Conservation (phyloP, 2,797 vertebrate species). For the Eremophila alpestris region DNA sequence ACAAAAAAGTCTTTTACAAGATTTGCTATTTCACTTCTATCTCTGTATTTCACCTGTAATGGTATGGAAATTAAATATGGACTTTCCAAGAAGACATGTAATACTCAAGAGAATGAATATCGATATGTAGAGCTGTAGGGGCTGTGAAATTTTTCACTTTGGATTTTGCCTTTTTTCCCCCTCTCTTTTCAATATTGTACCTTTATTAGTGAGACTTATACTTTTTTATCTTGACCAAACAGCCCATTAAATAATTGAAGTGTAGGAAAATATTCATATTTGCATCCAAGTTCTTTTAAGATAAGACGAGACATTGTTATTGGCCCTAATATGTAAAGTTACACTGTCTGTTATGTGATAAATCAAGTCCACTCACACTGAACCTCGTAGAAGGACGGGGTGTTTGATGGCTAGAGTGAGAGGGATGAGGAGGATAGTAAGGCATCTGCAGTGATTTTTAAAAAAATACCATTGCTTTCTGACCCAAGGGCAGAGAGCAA, state of each 20-base stretch:
- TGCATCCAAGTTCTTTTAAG: neutral
- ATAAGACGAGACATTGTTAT: fast-evolving
- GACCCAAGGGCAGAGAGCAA: neutral
- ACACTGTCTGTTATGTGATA: neutral
- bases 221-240: neutral
- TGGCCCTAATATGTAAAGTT: neutral
- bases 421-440: neutral
- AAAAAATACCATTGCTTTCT: neutral
- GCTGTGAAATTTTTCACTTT: neutral
- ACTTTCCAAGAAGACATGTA: neutral
- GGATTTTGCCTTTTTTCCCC: neutral
- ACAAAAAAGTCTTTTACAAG: neutral
- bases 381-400: neutral
- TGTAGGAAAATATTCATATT: neutral
- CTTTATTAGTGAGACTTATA: neutral
- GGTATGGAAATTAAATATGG: neutral
- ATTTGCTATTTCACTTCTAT: neutral
- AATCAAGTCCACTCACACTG: neutral
- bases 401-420: neutral
- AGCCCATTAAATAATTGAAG: neutral
- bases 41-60: neutral
- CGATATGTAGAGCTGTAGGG: neutral
- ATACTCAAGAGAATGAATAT: fast-evolving
- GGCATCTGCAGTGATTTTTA: neutral
- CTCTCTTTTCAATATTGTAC: neutral